Conservation (phyloP, 2,797 vertebrate species). For the Gymnoscopelus microlampas region DNA sequence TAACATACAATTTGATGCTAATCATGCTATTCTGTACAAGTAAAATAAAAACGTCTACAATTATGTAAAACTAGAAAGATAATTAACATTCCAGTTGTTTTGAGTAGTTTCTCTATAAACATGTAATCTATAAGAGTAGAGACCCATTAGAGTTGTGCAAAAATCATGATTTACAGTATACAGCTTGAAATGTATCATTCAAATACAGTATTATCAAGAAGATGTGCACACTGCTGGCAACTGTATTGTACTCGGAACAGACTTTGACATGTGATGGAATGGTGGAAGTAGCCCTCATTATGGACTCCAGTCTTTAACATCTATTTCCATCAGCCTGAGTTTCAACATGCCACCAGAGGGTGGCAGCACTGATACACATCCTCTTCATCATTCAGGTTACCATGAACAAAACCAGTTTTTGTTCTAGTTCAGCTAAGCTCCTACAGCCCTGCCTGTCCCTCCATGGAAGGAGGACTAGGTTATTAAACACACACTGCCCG, state of each 20-base stretch:
- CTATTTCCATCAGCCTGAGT: too few relatives aligned
- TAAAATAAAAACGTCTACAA: constrained; percentile 20
- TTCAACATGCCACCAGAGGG: background rate
- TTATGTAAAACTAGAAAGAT: constrained; percentile 6
- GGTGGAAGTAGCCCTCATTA: background rate
- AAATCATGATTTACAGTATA: constrained; percentile 36
- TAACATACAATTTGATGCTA: constrained; percentile 20
- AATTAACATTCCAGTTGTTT: constrained; percentile 64
- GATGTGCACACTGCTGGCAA: constrained; percentile 29
- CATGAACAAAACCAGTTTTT: background rate
- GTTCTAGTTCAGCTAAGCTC: too few relatives aligned
- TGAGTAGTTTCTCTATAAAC: constrained; percentile 22
- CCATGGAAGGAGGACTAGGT: background rate
- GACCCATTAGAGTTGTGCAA: constrained; percentile 67
- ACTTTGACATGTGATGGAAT: too few relatives aligned
- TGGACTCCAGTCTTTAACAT: too few relatives aligned
- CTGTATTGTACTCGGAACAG: background rate
- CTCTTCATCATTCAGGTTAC: background rate
- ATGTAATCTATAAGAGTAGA: constrained; percentile 42
- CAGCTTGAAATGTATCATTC: constrained; percentile 28
- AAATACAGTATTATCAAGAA: constrained; percentile 33
- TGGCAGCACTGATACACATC: background rate
- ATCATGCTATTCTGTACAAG: constrained; percentile 23
- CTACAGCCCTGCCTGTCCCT: too few relatives aligned
- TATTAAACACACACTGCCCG: background rate